A percentile compares a stretch with the other conserved stretches of the same genome.
Evolutionary conservation across 1,140 invertebrate genomes (phyloP).

Genomic region (Penaeus japonicus): DNA sequence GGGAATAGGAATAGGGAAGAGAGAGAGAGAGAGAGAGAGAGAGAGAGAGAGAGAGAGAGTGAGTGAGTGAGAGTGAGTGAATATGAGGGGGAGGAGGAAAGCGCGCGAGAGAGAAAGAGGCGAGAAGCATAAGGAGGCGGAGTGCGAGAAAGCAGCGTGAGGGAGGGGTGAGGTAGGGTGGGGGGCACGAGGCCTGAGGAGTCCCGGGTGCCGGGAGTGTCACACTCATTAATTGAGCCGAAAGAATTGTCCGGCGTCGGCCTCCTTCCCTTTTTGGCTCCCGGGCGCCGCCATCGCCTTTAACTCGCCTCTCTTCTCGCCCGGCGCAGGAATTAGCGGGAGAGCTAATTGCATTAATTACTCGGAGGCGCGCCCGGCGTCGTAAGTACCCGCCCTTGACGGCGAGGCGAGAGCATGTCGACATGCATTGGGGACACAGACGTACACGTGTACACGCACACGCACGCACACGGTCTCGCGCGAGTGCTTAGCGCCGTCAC

Average conservation of each 20-base stretch:
- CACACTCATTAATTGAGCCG: not conserved
- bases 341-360: not conserved
- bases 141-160: not conserved
- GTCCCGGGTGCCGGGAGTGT: not conserved
- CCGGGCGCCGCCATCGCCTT: no score
- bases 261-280: no score
- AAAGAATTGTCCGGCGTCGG: not conserved
- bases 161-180: not conserved
- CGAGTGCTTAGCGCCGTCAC: not conserved
- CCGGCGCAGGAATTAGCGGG: no score
- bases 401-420: not conserved
- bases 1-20: no score
- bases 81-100: not conserved
- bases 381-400: not conserved
- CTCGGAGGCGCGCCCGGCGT: not conserved
- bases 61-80: not conserved
- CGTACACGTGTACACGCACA: not conserved
- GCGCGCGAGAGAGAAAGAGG: not conserved
- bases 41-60: not conserved
- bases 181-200: not conserved
- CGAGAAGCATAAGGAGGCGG: not conserved
- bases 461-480: not conserved
- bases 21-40: slow-evolving; percentile 1
- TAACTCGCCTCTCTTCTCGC: no score
- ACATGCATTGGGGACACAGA: not conserved